These are phyloP conservation scores for Pristionchus fissidentatus DNA, from an alignment of 2,888 invertebrate species.

Conservation along the genomic window DNA sequence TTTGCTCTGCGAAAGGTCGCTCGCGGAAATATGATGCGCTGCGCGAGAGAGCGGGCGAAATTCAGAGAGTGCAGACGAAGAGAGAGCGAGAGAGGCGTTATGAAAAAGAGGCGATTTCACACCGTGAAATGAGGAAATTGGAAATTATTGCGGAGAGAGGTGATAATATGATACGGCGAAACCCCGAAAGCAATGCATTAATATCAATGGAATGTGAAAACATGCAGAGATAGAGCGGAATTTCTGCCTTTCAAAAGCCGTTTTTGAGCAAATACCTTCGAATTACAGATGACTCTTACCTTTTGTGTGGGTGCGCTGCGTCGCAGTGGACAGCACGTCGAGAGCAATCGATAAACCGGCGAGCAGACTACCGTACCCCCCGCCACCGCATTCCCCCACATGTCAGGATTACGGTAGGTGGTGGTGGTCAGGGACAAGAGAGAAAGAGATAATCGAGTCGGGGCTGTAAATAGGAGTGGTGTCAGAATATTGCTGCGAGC, in stretches of 20 bases:
- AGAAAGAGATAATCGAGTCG: background rate
- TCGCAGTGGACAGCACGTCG: slow-evolving; percentile 64
- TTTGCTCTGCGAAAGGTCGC: slow-evolving; percentile 12
- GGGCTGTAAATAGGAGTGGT: slow-evolving; percentile 30
- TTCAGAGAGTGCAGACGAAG: background rate
- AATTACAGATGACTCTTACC: background rate
- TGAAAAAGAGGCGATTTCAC: background rate
- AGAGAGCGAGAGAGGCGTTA: background rate
- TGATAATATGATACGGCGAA: background rate
- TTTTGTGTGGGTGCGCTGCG: slow-evolving; percentile 39
- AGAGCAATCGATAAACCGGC: slow-evolving; percentile 61
- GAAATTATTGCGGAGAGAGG: background rate
- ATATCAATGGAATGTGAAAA: background rate
- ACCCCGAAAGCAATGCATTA: background rate
- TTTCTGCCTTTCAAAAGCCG: background rate
- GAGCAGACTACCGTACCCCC: slow-evolving; percentile 63
- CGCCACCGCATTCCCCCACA: slow-evolving; percentile 60
- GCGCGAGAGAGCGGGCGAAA: slow-evolving; percentile 24
- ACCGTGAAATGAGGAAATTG: slow-evolving; percentile 17
- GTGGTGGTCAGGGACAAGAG: background rate
- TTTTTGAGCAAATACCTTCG: background rate
- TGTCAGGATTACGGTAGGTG: slow-evolving; percentile 45
- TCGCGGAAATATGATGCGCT: background rate
- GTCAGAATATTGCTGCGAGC: background rate
- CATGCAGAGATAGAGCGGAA: background rate